Conservation (phyloP, 1,140 invertebrate species). For the Onthophagus taurus region DNA sequence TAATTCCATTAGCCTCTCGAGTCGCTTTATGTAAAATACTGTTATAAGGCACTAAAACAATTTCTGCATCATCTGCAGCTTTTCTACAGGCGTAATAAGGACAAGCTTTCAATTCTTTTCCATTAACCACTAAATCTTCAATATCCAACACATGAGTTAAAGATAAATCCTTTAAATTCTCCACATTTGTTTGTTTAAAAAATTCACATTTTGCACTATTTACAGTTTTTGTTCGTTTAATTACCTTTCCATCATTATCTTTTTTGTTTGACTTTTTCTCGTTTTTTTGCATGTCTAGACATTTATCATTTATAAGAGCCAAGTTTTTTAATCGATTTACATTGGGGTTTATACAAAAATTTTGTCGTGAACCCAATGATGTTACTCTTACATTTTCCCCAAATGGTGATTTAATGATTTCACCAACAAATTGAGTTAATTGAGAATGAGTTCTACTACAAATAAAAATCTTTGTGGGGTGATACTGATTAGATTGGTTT, state of each 20-base stretch:
- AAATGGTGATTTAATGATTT: slow-evolving; percentile 80
- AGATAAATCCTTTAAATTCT: slow-evolving; percentile 53
- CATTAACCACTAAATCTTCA: slow-evolving; percentile 70
- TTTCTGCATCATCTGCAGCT: slow-evolving; percentile 70
- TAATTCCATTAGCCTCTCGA: slow-evolving; percentile 69
- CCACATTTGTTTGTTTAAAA: slow-evolving; percentile 54
- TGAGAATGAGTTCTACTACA: slow-evolving; percentile 96
- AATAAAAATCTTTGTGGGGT: slow-evolving; percentile 89
- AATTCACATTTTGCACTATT: slow-evolving; percentile 53
- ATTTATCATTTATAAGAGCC: slow-evolving; percentile 88
- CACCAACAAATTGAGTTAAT: slow-evolving; percentile 84
- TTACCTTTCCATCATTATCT: slow-evolving; percentile 49
- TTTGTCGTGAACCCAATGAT: slow-evolving; percentile 83
- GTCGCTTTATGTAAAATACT: slow-evolving; percentile 81
- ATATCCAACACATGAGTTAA: slow-evolving; percentile 73
- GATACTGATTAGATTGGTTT: no score
- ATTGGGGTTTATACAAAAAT: slow-evolving; percentile 81
- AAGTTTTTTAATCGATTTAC: slow-evolving; percentile 69
- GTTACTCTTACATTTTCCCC: slow-evolving; percentile 62
- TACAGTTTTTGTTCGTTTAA: slow-evolving; percentile 46
- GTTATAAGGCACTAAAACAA: slow-evolving; percentile 79
- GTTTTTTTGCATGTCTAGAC: slow-evolving; percentile 78
- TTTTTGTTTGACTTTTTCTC: slow-evolving; percentile 48
- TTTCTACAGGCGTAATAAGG: slow-evolving; percentile 83
- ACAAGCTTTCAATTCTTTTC: slow-evolving; percentile 66